Conservation (phyloP, 2,113 vertebrate genomes). For the Etheostoma cragini region DNA sequence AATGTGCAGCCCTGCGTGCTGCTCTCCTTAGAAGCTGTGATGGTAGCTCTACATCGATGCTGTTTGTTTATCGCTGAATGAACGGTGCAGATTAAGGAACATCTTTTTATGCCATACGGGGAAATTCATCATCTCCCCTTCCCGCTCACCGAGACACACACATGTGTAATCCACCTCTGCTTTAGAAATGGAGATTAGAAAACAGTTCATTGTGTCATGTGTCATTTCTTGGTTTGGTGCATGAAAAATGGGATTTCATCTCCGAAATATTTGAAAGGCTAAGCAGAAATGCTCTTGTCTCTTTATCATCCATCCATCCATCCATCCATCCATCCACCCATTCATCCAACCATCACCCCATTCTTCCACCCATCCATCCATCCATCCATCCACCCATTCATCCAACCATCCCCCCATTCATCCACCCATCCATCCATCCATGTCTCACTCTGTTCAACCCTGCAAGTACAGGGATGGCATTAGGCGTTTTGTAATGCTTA, state of each 20-base stretch:
- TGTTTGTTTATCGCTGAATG: conserved; percentile 51
- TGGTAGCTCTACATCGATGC: conserved; percentile 39
- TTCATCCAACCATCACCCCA: too few species aligned
- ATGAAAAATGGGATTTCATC: conserved; percentile 33
- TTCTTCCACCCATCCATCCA: not conserved
- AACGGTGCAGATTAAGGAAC: conserved; percentile 69
- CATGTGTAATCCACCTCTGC: conserved; percentile 58
- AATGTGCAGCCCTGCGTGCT: conserved; percentile 5
- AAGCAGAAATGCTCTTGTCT: too few species aligned
- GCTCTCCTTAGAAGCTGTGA: conserved; percentile 1
- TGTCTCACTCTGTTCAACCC: conserved; percentile 5
- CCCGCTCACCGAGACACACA: conserved; percentile 51
- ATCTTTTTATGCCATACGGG: conserved; percentile 58
- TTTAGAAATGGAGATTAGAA: conserved; percentile 72
- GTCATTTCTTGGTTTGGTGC: conserved; percentile 19
- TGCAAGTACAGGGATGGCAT: conserved; percentile 19
- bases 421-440: not conserved
- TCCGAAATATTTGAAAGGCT: too few species aligned
- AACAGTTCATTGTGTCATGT: conserved; percentile 38
- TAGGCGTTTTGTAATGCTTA: conserved; percentile 43
- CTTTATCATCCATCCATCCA: not conserved
- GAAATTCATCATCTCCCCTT: conserved; percentile 69
- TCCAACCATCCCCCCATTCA: conserved; percentile 6
- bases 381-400: conserved; percentile 2
- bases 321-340: not conserved